Evolutionary conservation across 2,888 invertebrate genomes (phyloP).

Genomic region (Poecilobothrus nobilitatus): DNA sequence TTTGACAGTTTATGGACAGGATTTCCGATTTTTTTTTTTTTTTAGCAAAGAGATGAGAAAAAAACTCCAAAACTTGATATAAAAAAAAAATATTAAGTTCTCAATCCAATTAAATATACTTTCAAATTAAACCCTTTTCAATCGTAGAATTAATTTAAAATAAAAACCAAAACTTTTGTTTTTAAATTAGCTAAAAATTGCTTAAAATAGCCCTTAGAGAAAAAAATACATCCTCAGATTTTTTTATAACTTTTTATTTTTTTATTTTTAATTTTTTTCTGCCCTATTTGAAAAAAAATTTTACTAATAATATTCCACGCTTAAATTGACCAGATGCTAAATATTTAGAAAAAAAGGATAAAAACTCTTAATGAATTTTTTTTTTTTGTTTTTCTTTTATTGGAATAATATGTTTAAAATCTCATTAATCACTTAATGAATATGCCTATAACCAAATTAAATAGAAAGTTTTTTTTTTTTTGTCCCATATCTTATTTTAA

Average conservation of each 20-base stretch:
- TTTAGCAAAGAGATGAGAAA: background rate
- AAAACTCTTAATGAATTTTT: background rate
- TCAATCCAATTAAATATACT: background rate
- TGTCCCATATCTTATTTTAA: no score
- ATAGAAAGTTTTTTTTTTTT: no score
- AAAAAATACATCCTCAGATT: background rate
- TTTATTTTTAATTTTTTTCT: no score
- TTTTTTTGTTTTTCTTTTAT: no score
- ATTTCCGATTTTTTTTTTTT: background rate
- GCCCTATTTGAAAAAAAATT: no score
- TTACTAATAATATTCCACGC: background rate
- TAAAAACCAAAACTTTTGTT: background rate
- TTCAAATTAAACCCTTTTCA: background rate
- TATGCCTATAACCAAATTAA: background rate
- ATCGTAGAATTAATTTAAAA: background rate
- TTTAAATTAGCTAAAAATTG: background rate
- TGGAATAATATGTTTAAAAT: background rate
- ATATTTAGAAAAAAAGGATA: background rate
- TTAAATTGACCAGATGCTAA: background rate
- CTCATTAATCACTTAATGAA: conserved; percentile 1
- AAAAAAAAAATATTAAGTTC: background rate
- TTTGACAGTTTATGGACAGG: background rate
- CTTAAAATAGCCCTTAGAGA: background rate
- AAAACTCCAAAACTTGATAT: background rate
- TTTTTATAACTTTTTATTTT: no score